Percentiles rank a stretch among this genome's conserved stretches.
phyloP scores from a whole-genome alignment of 2,113 vertebrate genomes.

The Malurus melanocephalus region DNA sequence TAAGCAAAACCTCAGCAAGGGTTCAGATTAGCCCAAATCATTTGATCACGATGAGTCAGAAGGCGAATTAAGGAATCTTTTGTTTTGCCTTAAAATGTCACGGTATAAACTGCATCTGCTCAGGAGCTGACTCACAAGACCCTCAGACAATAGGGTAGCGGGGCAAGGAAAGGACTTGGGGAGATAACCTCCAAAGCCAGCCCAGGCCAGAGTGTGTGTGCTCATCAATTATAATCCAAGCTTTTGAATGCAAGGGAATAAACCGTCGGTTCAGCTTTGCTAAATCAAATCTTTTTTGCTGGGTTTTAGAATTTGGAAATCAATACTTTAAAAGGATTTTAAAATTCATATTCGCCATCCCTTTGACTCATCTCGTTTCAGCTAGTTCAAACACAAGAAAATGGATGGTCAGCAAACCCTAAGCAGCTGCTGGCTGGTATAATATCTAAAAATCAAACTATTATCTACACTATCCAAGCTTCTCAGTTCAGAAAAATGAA shows the following conservation, averaged over 20 bases:
- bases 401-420: conserved; percentile 49
- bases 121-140: conserved; percentile 62
- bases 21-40: conserved; percentile 58
- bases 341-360: conserved; percentile 31
- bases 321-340: conserved; percentile 50
- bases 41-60: conserved; percentile 60
- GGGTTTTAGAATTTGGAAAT: conserved; percentile 47
- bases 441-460: conserved; percentile 57
- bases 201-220: background rate
- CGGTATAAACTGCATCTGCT: conserved; percentile 58
- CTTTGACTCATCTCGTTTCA: conserved; percentile 30
- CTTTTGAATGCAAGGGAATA: conserved; percentile 37
- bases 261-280: background rate
- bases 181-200: conserved; percentile 44
- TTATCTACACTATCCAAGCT: conserved; percentile 35
- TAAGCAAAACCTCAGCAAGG: conserved; percentile 57
- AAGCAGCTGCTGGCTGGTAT: conserved; percentile 39
- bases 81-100: conserved; percentile 64
- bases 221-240: conserved; percentile 56
- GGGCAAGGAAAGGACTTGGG: conserved; percentile 46
- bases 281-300: conserved; percentile 17
- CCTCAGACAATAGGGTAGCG: conserved; percentile 36
- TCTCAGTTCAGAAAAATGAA: conserved; percentile 34
- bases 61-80: conserved; percentile 54
- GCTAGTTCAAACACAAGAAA: conserved; percentile 51